These are phyloP conservation scores for Podarcis raffonei DNA, from an alignment of 2,113 vertebrate genomes.

Conservation along the genomic window DNA sequence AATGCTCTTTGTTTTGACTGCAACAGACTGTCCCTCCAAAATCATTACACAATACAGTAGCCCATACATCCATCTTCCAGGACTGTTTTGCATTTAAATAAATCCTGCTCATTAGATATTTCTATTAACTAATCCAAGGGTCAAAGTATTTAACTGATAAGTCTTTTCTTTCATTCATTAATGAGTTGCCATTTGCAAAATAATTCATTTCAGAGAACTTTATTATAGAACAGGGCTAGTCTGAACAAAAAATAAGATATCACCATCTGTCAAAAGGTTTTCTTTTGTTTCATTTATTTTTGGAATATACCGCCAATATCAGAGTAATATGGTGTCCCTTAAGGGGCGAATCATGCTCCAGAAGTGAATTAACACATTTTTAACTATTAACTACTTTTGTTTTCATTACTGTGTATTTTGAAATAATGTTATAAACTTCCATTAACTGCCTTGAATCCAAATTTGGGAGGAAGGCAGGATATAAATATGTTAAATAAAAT, in stretches of 20 bases:
- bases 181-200: background rate
- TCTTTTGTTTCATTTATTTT: background rate
- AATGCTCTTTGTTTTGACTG: background rate
- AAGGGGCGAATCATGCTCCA: background rate
- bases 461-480: too few relatives aligned
- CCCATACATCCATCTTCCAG: background rate
- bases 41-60: background rate
- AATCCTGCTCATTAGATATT: background rate
- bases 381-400: too few relatives aligned
- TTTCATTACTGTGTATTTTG: too few relatives aligned
- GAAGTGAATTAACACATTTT: too few relatives aligned
- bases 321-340: background rate
- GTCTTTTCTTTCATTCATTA: background rate
- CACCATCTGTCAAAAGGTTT: background rate
- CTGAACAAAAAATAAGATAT: background rate
- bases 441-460: too few relatives aligned
- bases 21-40: background rate
- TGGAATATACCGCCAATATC: background rate
- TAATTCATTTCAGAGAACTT: background rate
- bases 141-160: background rate
- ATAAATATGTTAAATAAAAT: background rate
- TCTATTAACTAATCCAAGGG: background rate
- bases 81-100: background rate
- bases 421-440: too few relatives aligned
- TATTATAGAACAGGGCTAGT: background rate